A percentile compares a stretch with the other conserved stretches of the same genome.
Conservation (phyloP, 1,140 invertebrate species). For the Uloborus diversus region DNA sequence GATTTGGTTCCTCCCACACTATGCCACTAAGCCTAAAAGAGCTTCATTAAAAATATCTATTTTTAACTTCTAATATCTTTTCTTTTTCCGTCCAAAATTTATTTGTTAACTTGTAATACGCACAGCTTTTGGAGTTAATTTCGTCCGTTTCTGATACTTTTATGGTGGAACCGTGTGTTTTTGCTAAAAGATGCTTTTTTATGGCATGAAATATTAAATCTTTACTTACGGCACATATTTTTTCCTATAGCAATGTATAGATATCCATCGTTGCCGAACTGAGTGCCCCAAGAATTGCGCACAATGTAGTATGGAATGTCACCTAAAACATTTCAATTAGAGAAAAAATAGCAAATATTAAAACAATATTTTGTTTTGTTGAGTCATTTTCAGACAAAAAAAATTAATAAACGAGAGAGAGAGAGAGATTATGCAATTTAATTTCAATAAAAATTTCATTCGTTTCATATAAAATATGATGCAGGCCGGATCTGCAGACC, state of each 20-base stretch:
- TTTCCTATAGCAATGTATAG: slow-evolving; percentile 78
- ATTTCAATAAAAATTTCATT: no score
- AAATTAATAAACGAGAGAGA: no score
- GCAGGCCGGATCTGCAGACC: no score
- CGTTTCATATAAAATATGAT: no score
- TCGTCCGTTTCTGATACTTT: no score
- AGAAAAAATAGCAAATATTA: no score
- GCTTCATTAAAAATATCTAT: background rate
- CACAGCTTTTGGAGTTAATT: no score
- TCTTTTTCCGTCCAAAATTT: background rate
- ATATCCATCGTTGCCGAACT: slow-evolving; percentile 81
- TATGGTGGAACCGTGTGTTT: background rate
- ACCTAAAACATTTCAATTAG: slow-evolving; percentile 60
- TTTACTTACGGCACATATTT: slow-evolving; percentile 79
- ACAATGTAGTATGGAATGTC: slow-evolving; percentile 84
- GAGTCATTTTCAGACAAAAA: no score
- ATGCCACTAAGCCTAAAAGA: background rate
- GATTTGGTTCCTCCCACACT: no score
- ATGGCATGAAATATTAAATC: background rate
- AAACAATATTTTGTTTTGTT: no score
- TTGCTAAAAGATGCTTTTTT: background rate
- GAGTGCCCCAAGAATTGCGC: slow-evolving; percentile 84
- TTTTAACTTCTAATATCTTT: background rate
- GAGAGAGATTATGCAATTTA: no score
- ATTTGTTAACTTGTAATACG: no score